Base-by-base conservation (phyloP, 2,113 vertebrate species). In the Physeter macrocephalus region DNA sequence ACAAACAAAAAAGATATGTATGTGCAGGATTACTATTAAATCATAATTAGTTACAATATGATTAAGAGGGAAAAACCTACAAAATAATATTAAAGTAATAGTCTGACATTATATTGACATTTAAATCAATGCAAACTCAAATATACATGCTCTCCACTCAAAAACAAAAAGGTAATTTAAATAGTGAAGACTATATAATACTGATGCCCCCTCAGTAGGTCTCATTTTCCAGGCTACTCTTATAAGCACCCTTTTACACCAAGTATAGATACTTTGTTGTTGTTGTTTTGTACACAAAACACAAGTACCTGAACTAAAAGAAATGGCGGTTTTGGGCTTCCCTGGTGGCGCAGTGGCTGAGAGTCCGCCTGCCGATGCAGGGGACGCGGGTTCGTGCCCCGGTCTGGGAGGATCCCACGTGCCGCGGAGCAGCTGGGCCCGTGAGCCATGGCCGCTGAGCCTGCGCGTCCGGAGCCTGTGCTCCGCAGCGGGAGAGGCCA, bases 71-170 rank as follows among this genome's bases (percentile, higher is more conserved):
- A 75, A 93, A 93, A 93, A 66, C 20, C 31, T 75, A 89, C 15
- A 88, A 23, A 95, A 54, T 43, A 84, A 80, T 39, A 86, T 1
- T 92, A 3, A 93, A 88, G 11, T 21, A 72, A 96, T 3, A 90
- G 8, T 46, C 0, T 94, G 39, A 43, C 29, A 39, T 43, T 57
- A 52, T 89, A 94, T 1, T 86, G 52, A 9, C 49, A 86, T 71
- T 84, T 90, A 92, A 71, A 75, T 82, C 72, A 95, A 46, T 36
- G 31, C 15, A 95, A 85, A 88, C 4, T 82, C 41, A 93, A 93
- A 34, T 75, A 85, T 25, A 67, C 20, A 71, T n/a, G 43, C 18
- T 29, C 52, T 69, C 77, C 0, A 54, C 13, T 23, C 61, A 46
- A 80, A 61, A 36, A 59, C 7, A 74, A 49, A 89, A 86, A 59